phyloP scores from a whole-genome alignment of 2,888 invertebrate species.

The Conistra vaccinii region DNA sequence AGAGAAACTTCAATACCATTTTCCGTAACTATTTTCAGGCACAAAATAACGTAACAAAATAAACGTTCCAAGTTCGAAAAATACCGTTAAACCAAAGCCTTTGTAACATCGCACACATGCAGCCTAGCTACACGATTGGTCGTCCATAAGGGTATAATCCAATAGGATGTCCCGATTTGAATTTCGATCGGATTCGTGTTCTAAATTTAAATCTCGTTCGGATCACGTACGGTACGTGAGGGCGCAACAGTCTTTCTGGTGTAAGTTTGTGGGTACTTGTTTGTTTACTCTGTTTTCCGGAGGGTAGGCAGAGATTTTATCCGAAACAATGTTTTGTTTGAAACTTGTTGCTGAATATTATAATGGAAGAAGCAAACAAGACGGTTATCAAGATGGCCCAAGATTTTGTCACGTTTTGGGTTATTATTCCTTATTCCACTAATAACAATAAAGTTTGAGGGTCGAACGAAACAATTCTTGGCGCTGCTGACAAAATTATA shows the following conservation, averaged over 20 bases:
- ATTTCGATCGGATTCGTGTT: conserved; percentile 69
- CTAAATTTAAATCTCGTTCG: conserved; percentile 69
- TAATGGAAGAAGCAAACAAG: not conserved
- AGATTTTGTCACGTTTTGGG: conserved; percentile 15
- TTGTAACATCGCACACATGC: conserved; percentile 56
- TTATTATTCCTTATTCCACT: not conserved
- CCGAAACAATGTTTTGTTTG: conserved; percentile 6
- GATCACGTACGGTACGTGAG: conserved; percentile 68
- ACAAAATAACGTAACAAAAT: conserved; percentile 30
- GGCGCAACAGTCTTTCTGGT: conserved; percentile 58
- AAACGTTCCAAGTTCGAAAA: conserved; percentile 51
- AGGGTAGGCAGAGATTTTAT: conserved; percentile 22
- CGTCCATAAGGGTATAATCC: conserved; percentile 65
- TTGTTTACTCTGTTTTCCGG: conserved; percentile 28
- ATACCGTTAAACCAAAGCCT: conserved; percentile 57
- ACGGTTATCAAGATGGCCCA: conserved; percentile 20
- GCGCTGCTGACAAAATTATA: conserved; percentile 10
- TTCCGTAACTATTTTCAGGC: not conserved
- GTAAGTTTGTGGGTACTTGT: conserved; percentile 60
- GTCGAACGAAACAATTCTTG: conserved; percentile 8
- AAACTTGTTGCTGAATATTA: conserved; percentile 42
- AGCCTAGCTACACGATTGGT: conserved; percentile 59
- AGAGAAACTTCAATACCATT: not conserved
- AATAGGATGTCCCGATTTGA: conserved; percentile 65
- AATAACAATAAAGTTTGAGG: conserved; percentile 19